Evolutionary conservation across 2,797 vertebrate genomes (phyloP).

Genomic region (Pogoniulus pusillus): DNA sequence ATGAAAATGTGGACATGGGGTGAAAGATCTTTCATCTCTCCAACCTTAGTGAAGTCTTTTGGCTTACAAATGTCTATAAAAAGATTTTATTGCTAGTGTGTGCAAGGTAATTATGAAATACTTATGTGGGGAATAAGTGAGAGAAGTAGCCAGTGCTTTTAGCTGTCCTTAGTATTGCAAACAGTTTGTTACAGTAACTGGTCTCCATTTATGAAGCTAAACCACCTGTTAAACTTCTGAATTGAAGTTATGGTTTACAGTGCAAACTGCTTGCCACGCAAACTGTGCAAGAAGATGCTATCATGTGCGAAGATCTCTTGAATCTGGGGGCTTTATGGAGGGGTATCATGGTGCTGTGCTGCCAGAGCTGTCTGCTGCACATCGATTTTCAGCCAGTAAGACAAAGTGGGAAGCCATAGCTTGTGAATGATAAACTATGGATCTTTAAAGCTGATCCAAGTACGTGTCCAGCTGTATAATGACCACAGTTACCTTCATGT

Average conservation of each 20-base stretch:
- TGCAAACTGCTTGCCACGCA: neutral
- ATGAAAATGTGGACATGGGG: neutral
- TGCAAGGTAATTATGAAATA: neutral
- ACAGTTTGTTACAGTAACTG: neutral
- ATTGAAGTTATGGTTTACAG: neutral
- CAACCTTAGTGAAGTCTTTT: neutral
- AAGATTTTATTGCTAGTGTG: neutral
- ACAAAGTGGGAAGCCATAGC: neutral
- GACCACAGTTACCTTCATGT: neutral
- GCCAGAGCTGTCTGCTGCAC: neutral
- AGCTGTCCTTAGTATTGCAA: neutral
- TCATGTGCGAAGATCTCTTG: neutral
- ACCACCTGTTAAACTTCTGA: neutral
- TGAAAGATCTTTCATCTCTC: neutral
- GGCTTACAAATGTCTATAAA: neutral
- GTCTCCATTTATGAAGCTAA: neutral
- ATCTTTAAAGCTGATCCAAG: neutral
- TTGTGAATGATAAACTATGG: neutral
- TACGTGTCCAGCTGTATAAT: neutral
- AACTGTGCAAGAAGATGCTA: neutral
- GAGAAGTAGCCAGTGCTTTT: neutral
- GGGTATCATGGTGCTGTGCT: too few species aligned
- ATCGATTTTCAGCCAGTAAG: fast-evolving
- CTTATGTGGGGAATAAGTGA: neutral
- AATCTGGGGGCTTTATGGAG: neutral